phyloP scores from a whole-genome alignment of 2,113 vertebrate species.

The Columbina picui region DNA sequence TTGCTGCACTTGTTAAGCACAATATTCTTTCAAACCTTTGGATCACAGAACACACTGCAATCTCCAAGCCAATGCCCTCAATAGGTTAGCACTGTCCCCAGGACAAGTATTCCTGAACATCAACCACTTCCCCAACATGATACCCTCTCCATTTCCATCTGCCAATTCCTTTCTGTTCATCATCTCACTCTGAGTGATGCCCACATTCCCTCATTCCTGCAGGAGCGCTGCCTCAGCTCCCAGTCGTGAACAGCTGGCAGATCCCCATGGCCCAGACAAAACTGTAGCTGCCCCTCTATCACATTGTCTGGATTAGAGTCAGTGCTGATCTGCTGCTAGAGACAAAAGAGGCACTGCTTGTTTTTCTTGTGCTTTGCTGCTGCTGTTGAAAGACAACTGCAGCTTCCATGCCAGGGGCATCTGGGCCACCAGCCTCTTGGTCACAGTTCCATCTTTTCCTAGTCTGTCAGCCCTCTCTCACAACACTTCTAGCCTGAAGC shows the following conservation, averaged over 20 bases:
- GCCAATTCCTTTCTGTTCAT: background rate
- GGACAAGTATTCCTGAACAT: background rate
- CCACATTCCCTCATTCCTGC: background rate
- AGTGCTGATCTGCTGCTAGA: background rate
- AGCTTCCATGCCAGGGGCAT: background rate
- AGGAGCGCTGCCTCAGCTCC: background rate
- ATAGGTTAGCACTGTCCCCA: background rate
- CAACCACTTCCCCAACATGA: background rate
- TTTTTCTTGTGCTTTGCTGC: background rate
- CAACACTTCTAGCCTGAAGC: background rate
- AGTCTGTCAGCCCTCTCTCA: background rate
- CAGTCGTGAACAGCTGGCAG: background rate
- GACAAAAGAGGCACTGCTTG: background rate
- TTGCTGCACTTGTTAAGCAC: background rate
- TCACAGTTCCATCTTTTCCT: background rate
- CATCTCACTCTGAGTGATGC: background rate
- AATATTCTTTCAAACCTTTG: background rate
- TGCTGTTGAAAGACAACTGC: background rate
- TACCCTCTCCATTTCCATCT: background rate
- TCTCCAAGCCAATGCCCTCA: background rate
- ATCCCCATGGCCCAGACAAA: background rate
- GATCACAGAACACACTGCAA: background rate
- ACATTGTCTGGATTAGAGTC: background rate
- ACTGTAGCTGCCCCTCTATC: background rate
- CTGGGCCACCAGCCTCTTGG: background rate